Evolutionary conservation across 2,888 invertebrate species (phyloP), one percentile per base, ranked within the genome.

Genomic region (Acanthosepion lycidas): DNA sequence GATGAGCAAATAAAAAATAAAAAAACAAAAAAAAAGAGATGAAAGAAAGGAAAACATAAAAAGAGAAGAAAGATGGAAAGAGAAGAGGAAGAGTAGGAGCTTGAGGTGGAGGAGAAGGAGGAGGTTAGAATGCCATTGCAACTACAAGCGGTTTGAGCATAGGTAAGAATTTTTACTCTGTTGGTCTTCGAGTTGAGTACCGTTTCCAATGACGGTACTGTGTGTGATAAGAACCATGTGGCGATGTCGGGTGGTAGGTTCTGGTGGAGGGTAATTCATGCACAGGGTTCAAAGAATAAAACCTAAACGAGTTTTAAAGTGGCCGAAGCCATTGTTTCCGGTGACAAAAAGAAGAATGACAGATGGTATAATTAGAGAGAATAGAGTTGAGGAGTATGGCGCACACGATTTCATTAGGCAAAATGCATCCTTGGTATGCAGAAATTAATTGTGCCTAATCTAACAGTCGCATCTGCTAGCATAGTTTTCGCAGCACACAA

Each of bases 271-370:
- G 5, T 59, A 59, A 59, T 59, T 59, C 59, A 23, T 59, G 59
- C 9, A 78, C n/a, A 78, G 78, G 8, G n/a, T 78, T 59, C 78
- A n/a, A 78, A 78, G 78, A 78, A 78, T 78, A n/a, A 78, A 78
- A 33, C 4, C n/a, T n/a, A 78, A 78, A 9, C n/a, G 78, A 9
- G 78, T n/a, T 78, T 78, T 78, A n/a, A 78, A 78, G 78, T 78
- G 78, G 78, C 18, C 78, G 78, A 78, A 78, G 78, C 78, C n/a
- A 78, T 78, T 78, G 78, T 78, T 78, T 78, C 78, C 78, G 78
- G 78, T 78, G n/a, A 0, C 15, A 78, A n/a, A 78, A 78, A n/a
- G n/a, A n/a, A 78, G 78, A 78, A n/a, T 78, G 78, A 15, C 78
- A 78, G 78, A 78, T 78, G 78, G 33, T 78, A n/a, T 78, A 78